Conservation (phyloP, 1,140 invertebrate genomes). For the Apis cerana region DNA sequence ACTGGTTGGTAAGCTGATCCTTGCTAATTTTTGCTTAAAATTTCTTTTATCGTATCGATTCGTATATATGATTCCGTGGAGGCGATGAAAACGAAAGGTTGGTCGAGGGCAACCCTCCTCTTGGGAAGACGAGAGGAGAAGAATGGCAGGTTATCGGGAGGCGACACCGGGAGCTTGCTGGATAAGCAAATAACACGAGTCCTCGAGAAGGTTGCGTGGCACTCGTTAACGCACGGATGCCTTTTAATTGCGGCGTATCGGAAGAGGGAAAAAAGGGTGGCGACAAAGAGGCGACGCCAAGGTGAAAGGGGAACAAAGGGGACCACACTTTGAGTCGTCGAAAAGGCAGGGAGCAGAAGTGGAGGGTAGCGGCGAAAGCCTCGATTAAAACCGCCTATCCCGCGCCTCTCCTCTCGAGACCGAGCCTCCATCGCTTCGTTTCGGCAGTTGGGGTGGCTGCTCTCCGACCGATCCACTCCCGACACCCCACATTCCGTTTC, state of each 20-base stretch:
- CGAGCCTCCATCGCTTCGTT: background rate
- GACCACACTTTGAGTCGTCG: conserved; percentile 29
- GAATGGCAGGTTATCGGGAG: conserved; percentile 13
- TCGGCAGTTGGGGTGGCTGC: background rate
- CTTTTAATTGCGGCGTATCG: conserved; percentile 60
- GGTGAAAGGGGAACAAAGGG: background rate
- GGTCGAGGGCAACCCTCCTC: no score
- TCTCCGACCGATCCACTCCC: background rate
- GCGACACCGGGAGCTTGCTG: conserved; percentile 7
- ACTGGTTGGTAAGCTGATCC: no score
- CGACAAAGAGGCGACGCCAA: background rate
- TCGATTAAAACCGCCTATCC: conserved; percentile 17
- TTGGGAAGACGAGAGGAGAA: conserved; percentile 14
- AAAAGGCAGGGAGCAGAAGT: conserved; percentile 23
- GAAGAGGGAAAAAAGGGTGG: background rate
- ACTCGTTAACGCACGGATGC: conserved; percentile 52
- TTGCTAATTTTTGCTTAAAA: no score
- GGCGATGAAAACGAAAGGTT: no score
- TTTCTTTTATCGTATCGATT: no score
- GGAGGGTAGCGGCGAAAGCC: background rate
- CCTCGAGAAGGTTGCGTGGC: background rate
- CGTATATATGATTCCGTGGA: no score
- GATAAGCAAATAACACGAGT: conserved; percentile 44
- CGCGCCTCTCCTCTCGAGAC: background rate
- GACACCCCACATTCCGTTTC: background rate